Base-by-base conservation (phyloP, 2,888 invertebrate species). In the Philhelius pedissequus region DNA sequence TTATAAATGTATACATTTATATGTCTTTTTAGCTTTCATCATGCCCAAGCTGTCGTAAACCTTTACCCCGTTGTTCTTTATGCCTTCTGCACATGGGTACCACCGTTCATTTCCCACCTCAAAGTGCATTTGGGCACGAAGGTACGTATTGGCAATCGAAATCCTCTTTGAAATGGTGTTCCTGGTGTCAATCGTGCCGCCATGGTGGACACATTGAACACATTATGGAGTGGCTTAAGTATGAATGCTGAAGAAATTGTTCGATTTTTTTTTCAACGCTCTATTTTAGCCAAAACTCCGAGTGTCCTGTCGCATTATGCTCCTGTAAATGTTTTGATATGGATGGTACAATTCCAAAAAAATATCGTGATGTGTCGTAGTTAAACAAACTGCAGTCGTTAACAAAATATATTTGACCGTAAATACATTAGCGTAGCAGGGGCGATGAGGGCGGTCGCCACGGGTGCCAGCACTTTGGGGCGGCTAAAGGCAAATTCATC, bases 191-290 rank as follows among this genome's bases (percentile, higher is more conserved):
- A 91, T 96, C 96, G 0, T 99, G 99, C 91, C 93, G 98, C 48
- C 99, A 99, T 92, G 99, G 98, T 11, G 99, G 99, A 0, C 99
- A 99, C 92, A 96, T 98, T 13, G 94, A 94, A 80, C 99, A 99
- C 89, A 94, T 99, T 88, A 94, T 95, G 75, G 94, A 96, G 87
- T 99, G 99, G 99, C 99, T 99, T 93, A 94, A 94, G 97, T 97
- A n/a, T n/a, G n/a, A n/a, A 90, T 92, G 88, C 86, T 43, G 5
- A 25, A 48, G 32, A 56, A 38, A 30, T 11, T 27, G n/a, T 22
- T 18, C 22, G 11, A 13, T 30, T 27, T 54, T 58, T 38, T 40
- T 6, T 18, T 43, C 1, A 56, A 9, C 35, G 20, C 1, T 64
- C n/a, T 54, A 8, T 91, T 92, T 77, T 92, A 96, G 96, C 87